Evolutionary conservation across 2,888 invertebrate genomes (phyloP).

Genomic region (Heliothis peltigera): DNA sequence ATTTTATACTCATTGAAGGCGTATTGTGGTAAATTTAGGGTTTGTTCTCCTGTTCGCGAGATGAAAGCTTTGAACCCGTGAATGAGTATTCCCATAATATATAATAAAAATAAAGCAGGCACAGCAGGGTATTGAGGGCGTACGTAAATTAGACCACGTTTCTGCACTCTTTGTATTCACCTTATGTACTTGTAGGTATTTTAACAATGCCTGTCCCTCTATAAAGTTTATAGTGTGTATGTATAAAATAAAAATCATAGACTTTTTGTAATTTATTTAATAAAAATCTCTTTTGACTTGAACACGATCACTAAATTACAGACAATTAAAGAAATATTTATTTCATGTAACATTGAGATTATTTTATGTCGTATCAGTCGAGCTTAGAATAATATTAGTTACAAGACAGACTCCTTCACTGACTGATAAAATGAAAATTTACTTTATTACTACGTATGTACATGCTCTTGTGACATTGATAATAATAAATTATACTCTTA

Average conservation of each 20-base stretch:
- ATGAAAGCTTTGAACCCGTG: slow-evolving; percentile 72
- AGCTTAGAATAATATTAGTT: slow-evolving; percentile 79
- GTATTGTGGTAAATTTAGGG: slow-evolving; percentile 82
- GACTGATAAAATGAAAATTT: slow-evolving; percentile 78
- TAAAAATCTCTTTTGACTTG: slow-evolving; percentile 90
- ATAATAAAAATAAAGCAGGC: slow-evolving; percentile 68
- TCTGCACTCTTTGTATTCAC: slow-evolving; percentile 43
- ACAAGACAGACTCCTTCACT: slow-evolving; percentile 78
- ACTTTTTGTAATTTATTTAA: slow-evolving; percentile 84
- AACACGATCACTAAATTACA: slow-evolving; percentile 90
- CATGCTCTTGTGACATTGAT: slow-evolving; percentile 52
- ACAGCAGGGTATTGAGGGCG: slow-evolving; percentile 66
- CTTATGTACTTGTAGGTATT: slow-evolving; percentile 15
- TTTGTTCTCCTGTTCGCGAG: slow-evolving; percentile 70
- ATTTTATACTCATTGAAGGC: slow-evolving; percentile 85
- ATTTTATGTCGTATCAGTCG: slow-evolving; percentile 84
- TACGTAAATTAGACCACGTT: slow-evolving; percentile 68
- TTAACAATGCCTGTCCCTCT: slow-evolving; percentile 10
- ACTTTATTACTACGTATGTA: slow-evolving; percentile 72
- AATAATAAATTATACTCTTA: slow-evolving; percentile 46
- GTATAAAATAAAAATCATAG: slow-evolving; percentile 58
- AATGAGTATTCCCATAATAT: slow-evolving; percentile 68
- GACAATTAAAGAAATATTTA: slow-evolving; percentile 83
- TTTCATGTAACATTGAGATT: slow-evolving; percentile 85
- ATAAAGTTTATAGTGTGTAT: not conserved